These are phyloP conservation scores for Empis livida DNA, from an alignment of 2,888 invertebrate species.

Conservation along the genomic window DNA sequence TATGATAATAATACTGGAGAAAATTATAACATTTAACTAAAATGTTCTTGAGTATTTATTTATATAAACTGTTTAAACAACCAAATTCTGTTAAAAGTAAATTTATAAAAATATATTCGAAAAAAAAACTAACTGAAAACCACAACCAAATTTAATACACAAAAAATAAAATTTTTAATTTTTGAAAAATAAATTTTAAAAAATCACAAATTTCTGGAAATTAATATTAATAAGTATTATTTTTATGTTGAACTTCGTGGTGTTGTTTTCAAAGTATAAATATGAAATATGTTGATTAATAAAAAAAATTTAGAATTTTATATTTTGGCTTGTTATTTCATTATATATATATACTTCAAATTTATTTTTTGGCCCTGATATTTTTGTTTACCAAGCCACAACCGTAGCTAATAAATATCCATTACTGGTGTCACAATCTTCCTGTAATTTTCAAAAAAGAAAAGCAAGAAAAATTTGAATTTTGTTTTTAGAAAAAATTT, in stretches of 20 bases:
- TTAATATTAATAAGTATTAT: neutral
- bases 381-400: slow-evolving; percentile 40
- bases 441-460: slow-evolving; percentile 41
- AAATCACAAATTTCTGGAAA: too few relatives aligned
- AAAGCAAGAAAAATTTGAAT: neutral
- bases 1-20: too few relatives aligned
- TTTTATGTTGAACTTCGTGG: neutral
- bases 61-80: too few relatives aligned
- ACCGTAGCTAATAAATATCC: slow-evolving; percentile 52
- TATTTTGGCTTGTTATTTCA: neutral
- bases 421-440: slow-evolving; percentile 49
- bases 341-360: neutral
- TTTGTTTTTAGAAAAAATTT: neutral
- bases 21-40: too few relatives aligned
- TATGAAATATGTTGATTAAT: neutral
- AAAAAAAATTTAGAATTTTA: neutral
- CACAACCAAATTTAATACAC: too few relatives aligned
- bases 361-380: neutral
- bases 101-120: too few relatives aligned
- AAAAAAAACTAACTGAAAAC: too few relatives aligned
- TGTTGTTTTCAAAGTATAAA: neutral
- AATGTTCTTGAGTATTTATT: too few relatives aligned
- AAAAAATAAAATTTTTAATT: too few relatives aligned
- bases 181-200: too few relatives aligned
- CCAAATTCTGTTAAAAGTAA: too few relatives aligned